Base-by-base conservation (phyloP, 1,140 invertebrate species). In the Drosophila parvula region DNA sequence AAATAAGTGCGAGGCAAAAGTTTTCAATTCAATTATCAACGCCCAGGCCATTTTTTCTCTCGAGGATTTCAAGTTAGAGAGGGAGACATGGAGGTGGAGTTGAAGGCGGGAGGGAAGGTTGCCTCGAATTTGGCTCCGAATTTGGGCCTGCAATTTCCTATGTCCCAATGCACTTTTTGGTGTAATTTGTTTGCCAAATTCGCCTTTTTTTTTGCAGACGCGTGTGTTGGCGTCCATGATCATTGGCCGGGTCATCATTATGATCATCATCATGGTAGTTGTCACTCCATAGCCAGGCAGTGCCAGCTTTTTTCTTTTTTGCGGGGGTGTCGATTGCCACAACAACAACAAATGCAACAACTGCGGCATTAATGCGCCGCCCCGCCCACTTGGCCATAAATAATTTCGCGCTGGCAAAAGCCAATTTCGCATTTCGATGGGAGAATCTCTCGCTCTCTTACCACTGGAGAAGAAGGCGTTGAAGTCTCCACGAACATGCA, bases 11-110 rank as follows among this genome's bases (percentile, higher is more conserved):
- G 59, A 62, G 75, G 81, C 74, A 62, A 76, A 81, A 85, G 63
- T 84, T 85, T 84, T 84, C 78, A 78, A 86, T 85, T 85, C 82
- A 85, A 85, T 85, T 85, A 85, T 81, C 81, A 77, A 85, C 81
- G 81, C 81, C 81, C 81, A 80, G 48, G 56, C 56, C n/a, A 22
- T 53, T 44, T 68, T 30, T 40, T 36, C 30, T 36, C 30, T 27
- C 11, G 34, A 5, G 16, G 14, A 48, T 53, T 36, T 45, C 27
- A 6, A 18, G 16, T 11, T 8, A 27, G 8, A 10, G 9, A n/a
- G 28, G 44, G 22, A 47, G 44, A 8, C 6, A 18, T 18, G 16
- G 38, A 10, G 27, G 1, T n/a, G 58, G 40, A 5, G 9, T 3
- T 28, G 38, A 27, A 28, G 12, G 16, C 7, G 16, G 30, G n/a